A percentile compares a stretch with the other conserved stretches of the same genome.
phyloP scores from a whole-genome alignment of 2,797 vertebrate species.

The Darevskia nairensis region DNA sequence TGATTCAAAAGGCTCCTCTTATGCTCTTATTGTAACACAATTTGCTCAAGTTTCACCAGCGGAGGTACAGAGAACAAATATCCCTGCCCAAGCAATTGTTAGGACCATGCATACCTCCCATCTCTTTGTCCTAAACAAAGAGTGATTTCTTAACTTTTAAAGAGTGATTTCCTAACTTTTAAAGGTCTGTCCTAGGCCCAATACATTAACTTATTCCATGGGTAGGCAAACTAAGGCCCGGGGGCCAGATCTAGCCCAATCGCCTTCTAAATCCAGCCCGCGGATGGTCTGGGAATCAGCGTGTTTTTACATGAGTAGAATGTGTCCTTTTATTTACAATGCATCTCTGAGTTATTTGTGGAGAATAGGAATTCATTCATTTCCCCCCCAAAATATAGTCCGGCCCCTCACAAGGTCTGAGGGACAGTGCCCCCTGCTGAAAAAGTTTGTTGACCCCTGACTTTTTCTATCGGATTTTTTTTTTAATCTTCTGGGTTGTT shows the following conservation, averaged over 20 bases:
- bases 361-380: no score
- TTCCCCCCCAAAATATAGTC: no score
- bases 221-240: no score
- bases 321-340: no score
- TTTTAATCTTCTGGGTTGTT: background rate
- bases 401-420: no score
- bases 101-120: background rate
- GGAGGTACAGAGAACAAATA: background rate
- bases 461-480: background rate
- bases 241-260: no score
- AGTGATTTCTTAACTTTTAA: background rate
- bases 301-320: no score
- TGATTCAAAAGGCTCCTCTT: background rate
- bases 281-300: no score
- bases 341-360: no score
- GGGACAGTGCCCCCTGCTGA: no score
- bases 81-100: background rate
- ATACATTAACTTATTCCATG: background rate
- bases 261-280: no score
- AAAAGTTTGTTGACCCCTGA: no score
- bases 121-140: background rate
- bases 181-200: background rate
- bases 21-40: background rate
- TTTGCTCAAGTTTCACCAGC: background rate
- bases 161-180: constrained; percentile 2